Conservation (phyloP, 2,888 invertebrate species). For the Cheiracanthium punctorium region DNA sequence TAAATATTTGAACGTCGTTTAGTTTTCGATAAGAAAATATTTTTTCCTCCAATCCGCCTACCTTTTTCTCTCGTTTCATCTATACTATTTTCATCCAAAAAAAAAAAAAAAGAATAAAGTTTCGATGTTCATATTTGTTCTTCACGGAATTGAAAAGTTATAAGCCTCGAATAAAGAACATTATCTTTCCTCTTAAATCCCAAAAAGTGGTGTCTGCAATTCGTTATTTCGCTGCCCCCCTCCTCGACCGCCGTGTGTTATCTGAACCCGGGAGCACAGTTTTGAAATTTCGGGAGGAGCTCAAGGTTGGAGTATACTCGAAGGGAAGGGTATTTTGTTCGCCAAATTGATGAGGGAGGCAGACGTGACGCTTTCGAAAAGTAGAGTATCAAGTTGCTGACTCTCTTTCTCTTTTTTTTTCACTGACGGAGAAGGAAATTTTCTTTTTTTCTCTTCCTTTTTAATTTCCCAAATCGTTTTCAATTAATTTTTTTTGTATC, state of each 20-base stretch:
- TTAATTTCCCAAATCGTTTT: no score
- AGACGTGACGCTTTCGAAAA: background rate
- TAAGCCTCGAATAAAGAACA: background rate
- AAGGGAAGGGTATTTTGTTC: background rate
- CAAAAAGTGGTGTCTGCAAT: background rate
- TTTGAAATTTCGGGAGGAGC: background rate
- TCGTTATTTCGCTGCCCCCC: background rate
- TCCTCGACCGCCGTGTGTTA: background rate
- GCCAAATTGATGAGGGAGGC: background rate
- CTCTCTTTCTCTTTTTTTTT: no score
- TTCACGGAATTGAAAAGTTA: background rate
- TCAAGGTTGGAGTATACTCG: background rate
- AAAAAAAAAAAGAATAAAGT: background rate
- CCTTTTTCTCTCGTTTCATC: no score
- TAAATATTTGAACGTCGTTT: no score
- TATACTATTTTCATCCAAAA: background rate
- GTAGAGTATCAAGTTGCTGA: background rate
- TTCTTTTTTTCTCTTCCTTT: background rate
- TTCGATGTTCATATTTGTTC: background rate
- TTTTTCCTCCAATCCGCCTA: no score
- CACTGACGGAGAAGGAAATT: background rate
- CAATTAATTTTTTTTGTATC: no score
- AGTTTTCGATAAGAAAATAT: no score
- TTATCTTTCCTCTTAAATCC: background rate
- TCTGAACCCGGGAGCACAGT: background rate